These are phyloP conservation scores for Phalanger gymnotis DNA, from an alignment of 2,797 vertebrate genomes.

Conservation along the genomic window DNA sequence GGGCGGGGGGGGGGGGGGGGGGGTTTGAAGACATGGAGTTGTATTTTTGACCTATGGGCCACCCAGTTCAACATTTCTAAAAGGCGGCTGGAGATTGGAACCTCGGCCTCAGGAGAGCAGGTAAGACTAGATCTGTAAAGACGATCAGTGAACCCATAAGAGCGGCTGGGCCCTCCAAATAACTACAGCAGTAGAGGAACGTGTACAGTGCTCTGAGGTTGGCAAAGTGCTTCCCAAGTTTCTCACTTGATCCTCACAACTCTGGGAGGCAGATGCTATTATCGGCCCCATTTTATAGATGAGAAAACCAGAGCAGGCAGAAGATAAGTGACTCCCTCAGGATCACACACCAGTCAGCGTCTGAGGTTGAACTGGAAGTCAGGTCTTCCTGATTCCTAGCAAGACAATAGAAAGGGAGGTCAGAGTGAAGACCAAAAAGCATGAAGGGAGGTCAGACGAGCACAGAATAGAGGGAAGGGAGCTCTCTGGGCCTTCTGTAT, in stretches of 20 bases:
- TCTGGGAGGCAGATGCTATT: not conserved
- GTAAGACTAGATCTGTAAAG: not conserved
- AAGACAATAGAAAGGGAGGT: not conserved
- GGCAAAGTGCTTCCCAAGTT: not conserved
- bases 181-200: not conserved
- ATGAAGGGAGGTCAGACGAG: slow-evolving; percentile 7
- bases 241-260: not conserved
- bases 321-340: not conserved
- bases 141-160: not conserved
- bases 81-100: not conserved
- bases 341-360: not conserved
- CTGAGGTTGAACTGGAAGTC: not conserved
- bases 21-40: not conserved
- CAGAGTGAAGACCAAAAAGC: slow-evolving; percentile 6
- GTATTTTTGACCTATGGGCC: not conserved
- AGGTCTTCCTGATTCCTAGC: not conserved
- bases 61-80: not conserved
- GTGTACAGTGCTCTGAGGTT: not conserved
- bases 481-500: not conserved
- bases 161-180: not conserved
- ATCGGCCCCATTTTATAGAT: not conserved
- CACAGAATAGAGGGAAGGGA: not conserved
- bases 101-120: not conserved
- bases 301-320: not conserved
- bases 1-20: no score